phyloP scores from a whole-genome alignment of 1,140 invertebrate genomes.

The Alviniconcha marisindica region DNA sequence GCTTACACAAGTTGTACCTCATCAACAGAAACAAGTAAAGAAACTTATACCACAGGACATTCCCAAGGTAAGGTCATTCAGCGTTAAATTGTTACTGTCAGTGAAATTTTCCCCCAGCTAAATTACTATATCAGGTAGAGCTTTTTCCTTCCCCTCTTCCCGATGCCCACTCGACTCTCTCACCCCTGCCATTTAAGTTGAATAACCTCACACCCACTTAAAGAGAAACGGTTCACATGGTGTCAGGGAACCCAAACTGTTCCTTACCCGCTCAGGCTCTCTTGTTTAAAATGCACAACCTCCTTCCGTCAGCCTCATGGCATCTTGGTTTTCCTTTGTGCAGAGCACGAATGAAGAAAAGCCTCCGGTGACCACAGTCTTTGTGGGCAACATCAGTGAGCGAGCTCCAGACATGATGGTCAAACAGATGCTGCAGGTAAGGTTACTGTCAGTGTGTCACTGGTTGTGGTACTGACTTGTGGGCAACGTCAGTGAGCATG shows the following conservation, averaged over 20 bases:
- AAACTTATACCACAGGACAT: constrained; percentile 73
- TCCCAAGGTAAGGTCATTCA: constrained; percentile 66
- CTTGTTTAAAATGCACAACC: background rate
- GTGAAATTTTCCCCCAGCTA: too few species aligned
- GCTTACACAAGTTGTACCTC: constrained; percentile 34
- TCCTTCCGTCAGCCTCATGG: background rate
- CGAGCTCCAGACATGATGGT: constrained; percentile 96
- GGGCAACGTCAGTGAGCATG: too few species aligned
- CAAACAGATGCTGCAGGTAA: constrained; percentile 86
- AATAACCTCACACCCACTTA: too few species aligned
- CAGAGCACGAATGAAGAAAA: constrained; percentile 71
- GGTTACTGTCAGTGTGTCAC: background rate
- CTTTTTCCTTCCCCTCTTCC: too few species aligned
- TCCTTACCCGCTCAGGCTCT: background rate
- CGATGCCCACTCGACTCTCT: too few species aligned
- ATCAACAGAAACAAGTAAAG: constrained; percentile 44
- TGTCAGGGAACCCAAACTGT: background rate
- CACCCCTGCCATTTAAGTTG: too few species aligned
- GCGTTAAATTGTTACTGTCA: too few species aligned
- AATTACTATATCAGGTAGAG: too few species aligned
- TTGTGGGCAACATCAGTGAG: constrained; percentile 98
- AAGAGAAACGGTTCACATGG: too few species aligned
- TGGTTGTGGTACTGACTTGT: too few species aligned
- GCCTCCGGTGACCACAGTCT: constrained; percentile 96
- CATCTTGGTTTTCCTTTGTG: constrained; percentile 36